Evolutionary conservation across 2,113 vertebrate species (phyloP).

Genomic region (Apodemus speciosus): DNA sequence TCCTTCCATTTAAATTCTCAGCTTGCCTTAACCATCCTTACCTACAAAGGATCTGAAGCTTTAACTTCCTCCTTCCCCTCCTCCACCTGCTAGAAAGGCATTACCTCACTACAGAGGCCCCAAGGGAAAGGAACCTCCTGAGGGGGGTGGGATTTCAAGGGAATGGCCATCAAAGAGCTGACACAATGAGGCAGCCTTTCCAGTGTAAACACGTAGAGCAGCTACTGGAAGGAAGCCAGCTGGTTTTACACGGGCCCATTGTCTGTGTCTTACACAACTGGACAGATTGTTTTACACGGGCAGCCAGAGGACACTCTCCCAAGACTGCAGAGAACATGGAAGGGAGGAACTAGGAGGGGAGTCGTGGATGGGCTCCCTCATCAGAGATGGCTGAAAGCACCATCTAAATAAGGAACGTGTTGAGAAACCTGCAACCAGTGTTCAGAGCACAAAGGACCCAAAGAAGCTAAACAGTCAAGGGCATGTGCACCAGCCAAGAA

Average conservation of each 20-base stretch:
- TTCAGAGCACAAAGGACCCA: background rate
- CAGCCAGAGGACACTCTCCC: background rate
- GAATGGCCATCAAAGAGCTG: constrained; percentile 26
- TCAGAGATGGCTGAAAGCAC: background rate
- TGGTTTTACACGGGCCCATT: constrained; percentile 56
- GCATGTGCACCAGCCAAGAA: background rate
- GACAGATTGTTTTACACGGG: background rate
- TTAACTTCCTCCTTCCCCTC: background rate
- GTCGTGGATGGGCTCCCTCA: background rate
- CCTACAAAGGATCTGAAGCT: background rate
- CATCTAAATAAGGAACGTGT: background rate
- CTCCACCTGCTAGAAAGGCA: background rate
- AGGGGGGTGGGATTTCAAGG: background rate
- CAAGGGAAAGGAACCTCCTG: background rate
- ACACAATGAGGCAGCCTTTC: background rate
- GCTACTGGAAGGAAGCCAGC: constrained; percentile 46
- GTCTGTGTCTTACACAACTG: constrained; percentile 65
- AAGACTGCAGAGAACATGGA: background rate
- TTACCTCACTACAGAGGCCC: background rate
- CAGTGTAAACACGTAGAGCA: constrained; percentile 49
- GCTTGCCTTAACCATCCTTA: background rate
- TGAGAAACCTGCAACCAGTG: background rate
- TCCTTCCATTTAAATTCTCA: background rate
- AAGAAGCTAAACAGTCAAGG: background rate
- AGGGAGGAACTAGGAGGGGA: background rate